Percentiles rank a stretch among this genome's conserved stretches.
Conservation (phyloP, 2,113 vertebrate species). For the Fulica atra region DNA sequence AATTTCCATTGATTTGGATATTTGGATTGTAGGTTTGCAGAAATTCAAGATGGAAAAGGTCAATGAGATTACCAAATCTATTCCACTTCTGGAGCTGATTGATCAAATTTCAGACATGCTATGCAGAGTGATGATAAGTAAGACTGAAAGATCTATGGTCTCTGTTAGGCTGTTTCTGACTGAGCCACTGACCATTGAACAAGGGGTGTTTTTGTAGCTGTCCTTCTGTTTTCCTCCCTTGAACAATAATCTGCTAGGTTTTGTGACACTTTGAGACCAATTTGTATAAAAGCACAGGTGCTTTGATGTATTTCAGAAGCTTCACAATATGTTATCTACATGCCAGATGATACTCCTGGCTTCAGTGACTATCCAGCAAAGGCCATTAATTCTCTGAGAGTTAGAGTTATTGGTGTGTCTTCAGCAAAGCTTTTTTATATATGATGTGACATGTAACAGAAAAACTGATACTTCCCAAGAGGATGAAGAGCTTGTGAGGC, state of each 20-base stretch:
- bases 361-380: not conserved
- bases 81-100: not conserved
- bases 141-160: not conserved
- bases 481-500: not conserved
- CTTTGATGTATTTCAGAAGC: conserved; percentile 39
- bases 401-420: not conserved
- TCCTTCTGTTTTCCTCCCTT: conserved; percentile 18
- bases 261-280: conserved; percentile 14
- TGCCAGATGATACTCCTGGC: conserved; percentile 47
- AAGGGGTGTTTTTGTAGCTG: not conserved
- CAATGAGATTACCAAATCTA: not conserved
- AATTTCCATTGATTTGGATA: not conserved
- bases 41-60: not conserved
- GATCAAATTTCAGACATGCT: not conserved
- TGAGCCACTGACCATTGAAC: not conserved
- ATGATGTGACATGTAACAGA: not conserved
- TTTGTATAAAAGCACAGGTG: conserved; percentile 14
- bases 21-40: not conserved
- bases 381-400: conserved; percentile 1
- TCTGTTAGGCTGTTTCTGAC: not conserved
- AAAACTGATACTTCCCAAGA: not conserved
- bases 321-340: conserved; percentile 20
- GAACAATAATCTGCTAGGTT: not conserved
- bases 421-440: not conserved
- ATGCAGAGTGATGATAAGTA: not conserved